These are phyloP conservation scores for Pyrochroa serraticornis DNA, from an alignment of 2,888 invertebrate species.

Conservation along the genomic window DNA sequence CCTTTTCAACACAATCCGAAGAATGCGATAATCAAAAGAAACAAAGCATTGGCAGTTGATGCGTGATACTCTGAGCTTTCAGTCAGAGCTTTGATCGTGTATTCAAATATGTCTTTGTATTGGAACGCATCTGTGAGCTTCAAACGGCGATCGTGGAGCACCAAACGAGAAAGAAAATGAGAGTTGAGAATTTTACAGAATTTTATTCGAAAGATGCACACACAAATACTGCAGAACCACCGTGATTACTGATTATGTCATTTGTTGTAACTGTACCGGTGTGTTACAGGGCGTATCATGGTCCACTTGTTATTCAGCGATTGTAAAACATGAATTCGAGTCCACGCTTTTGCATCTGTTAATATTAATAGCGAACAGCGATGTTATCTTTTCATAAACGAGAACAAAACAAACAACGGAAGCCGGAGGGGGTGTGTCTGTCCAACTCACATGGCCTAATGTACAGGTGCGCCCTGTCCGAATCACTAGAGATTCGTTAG, in stretches of 20 bases:
- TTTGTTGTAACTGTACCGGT: constrained; percentile 6
- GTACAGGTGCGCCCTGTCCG: constrained; percentile 33
- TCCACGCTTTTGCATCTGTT: constrained; percentile 33
- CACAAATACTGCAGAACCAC: constrained; percentile 11
- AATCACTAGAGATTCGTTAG: constrained; percentile 17
- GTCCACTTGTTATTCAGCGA: constrained; percentile 21
- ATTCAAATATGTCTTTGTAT: constrained; percentile 53
- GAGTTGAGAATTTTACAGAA: constrained; percentile 21
- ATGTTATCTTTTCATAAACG: constrained; percentile 41
- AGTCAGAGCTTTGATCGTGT: constrained; percentile 48
- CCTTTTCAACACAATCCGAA: constrained; percentile 43
- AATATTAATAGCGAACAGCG: constrained; percentile 37
- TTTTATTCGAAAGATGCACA: constrained; percentile 19
- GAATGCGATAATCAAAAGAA: constrained; percentile 53
- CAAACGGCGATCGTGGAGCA: constrained; percentile 33
- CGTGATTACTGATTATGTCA: background rate
- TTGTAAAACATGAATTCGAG: constrained; percentile 28
- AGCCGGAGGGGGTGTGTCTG: constrained; percentile 35
- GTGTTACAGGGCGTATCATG: constrained; percentile 6
- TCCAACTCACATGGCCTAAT: constrained; percentile 35
- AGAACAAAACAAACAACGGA: constrained; percentile 41
- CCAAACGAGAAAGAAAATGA: constrained; percentile 26
- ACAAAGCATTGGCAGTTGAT: constrained; percentile 48
- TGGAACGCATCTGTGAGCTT: constrained; percentile 38
- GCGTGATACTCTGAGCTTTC: constrained; percentile 41